Evolutionary conservation across 2,888 invertebrate genomes (phyloP).

Genomic region (Drosophila setosimentum): DNA sequence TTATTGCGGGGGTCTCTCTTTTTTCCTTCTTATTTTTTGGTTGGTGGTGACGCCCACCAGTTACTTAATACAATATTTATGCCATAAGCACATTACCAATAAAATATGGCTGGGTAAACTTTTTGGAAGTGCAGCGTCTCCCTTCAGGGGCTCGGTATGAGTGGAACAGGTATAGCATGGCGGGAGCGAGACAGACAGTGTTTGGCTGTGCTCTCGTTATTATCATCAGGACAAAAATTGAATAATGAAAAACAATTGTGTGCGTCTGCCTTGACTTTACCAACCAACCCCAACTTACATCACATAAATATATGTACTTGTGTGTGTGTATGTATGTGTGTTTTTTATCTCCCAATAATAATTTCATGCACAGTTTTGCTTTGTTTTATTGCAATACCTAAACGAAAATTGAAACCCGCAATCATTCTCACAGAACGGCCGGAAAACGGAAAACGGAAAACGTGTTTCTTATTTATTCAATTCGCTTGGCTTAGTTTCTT

Average conservation of each 20-base stretch:
- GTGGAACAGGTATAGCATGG: neutral
- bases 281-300: conserved; percentile 18
- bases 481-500: conserved; percentile 81
- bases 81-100: conserved; percentile 82
- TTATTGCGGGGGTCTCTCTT: conserved; percentile 14
- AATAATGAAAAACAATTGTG: conserved; percentile 82
- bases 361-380: conserved; percentile 81
- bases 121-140: conserved; percentile 48
- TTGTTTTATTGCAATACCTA: conserved; percentile 65
- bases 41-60: conserved; percentile 82
- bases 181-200: conserved; percentile 37
- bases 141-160: conserved; percentile 20
- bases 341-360: conserved; percentile 49
- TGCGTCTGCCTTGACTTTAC: conserved; percentile 61
- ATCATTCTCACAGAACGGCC: neutral
- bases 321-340: conserved; percentile 9
- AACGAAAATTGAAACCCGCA: neutral
- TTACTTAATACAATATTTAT: conserved; percentile 82
- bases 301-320: neutral
- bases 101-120: conserved; percentile 79
- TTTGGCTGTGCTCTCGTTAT: conserved; percentile 49
- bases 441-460: conserved; percentile 53
- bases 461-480: conserved; percentile 79
- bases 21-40: conserved; percentile 23
- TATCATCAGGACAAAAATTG: conserved; percentile 74